These are phyloP conservation scores for Caenorhabditis sulstoni DNA, from an alignment of 2,888 invertebrate species.

Conservation along the genomic window DNA sequence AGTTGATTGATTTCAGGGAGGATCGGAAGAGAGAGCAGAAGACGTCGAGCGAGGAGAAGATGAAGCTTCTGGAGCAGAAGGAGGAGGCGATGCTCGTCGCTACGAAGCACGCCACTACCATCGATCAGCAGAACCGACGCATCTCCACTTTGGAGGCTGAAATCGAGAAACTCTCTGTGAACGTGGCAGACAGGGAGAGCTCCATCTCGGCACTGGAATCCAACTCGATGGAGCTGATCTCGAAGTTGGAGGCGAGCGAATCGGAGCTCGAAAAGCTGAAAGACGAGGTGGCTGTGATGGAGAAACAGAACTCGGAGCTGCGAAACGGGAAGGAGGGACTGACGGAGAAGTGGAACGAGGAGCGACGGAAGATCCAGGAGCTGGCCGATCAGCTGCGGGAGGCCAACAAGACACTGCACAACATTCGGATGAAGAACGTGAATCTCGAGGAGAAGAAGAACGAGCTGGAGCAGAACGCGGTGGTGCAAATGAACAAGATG, in stretches of 20 bases:
- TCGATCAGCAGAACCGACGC: constrained; percentile 31
- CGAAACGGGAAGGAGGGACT: constrained; percentile 51
- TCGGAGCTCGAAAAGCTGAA: constrained; percentile 41
- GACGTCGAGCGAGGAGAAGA: constrained; percentile 42
- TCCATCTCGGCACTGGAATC: constrained; percentile 58
- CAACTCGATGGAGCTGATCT: constrained; percentile 55
- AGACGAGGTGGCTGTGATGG: constrained; percentile 57
- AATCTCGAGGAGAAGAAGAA: constrained; percentile 61
- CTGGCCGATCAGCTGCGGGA: constrained; percentile 59
- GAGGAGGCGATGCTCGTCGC: constrained; percentile 52
- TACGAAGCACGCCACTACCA: constrained; percentile 34
- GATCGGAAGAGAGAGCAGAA: constrained; percentile 54
- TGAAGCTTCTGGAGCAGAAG: constrained; percentile 51
- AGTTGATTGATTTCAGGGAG: constrained; percentile 33
- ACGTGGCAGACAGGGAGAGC: constrained; percentile 36
- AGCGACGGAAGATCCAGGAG: constrained; percentile 55
- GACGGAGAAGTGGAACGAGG: constrained; percentile 48
- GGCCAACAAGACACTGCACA: constrained; percentile 52
- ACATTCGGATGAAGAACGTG: constrained; percentile 53
- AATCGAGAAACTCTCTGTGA: constrained; percentile 17
- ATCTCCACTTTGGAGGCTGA: constrained; percentile 38
- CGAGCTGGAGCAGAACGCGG: constrained; percentile 58
- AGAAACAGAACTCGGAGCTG: constrained; percentile 60
- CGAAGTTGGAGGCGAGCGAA: constrained; percentile 46
- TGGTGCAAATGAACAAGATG: constrained; percentile 38